Conservation (phyloP, 2,113 vertebrate genomes). For the Prionailurus viverrinus region DNA sequence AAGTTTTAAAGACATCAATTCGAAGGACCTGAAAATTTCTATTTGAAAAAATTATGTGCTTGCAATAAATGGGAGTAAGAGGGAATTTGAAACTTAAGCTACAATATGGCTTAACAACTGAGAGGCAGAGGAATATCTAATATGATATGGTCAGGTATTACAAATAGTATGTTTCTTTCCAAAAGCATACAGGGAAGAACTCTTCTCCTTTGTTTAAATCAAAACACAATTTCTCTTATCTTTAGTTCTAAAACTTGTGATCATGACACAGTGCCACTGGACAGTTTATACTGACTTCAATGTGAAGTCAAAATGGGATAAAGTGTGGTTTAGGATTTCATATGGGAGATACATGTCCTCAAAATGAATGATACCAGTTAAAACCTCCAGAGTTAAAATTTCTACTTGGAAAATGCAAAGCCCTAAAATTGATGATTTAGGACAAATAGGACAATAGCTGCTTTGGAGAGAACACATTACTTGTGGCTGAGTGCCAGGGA, state of each 20-base stretch:
- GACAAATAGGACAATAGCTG: neutral
- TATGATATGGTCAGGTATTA: neutral
- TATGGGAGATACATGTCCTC: neutral
- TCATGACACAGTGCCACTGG: neutral
- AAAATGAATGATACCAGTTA: neutral
- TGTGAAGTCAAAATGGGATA: neutral
- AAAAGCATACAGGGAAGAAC: neutral
- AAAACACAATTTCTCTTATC: neutral
- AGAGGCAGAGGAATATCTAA: neutral
- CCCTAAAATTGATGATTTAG: neutral
- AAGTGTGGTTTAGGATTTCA: neutral
- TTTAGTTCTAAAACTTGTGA: conserved; percentile 21
- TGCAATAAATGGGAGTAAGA: neutral
- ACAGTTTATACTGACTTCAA: neutral
- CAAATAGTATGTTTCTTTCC: neutral
- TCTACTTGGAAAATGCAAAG: neutral
- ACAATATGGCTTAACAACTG: neutral
- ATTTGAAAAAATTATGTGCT: conserved; percentile 28
- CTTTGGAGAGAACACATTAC: neutral
- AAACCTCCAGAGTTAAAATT: neutral
- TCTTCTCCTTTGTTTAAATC: neutral
- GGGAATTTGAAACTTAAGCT: neutral
- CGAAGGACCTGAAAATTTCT: conserved; percentile 20
- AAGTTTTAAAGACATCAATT: conserved; percentile 19
- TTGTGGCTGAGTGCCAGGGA: neutral